Evolutionary conservation across 2,888 invertebrate species (phyloP).

Genomic region (Bimastos eiseni): DNA sequence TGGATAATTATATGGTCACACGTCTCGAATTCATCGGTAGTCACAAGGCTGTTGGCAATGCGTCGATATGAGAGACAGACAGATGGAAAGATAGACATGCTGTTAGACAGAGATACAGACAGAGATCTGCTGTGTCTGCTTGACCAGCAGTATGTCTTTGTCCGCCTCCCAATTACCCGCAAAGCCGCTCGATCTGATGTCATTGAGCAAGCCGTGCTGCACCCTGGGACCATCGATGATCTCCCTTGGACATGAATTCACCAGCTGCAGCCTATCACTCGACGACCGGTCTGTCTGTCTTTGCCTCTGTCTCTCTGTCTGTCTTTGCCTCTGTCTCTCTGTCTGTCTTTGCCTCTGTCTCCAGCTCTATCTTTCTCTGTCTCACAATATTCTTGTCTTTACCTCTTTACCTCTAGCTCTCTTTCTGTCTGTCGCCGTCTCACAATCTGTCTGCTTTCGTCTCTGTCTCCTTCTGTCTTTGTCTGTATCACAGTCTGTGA

Average conservation of each 20-base stretch:
- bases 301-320: no score
- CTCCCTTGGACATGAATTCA: neutral
- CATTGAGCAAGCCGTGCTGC: neutral
- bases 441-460: no score
- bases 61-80: neutral
- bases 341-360: no score
- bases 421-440: no score
- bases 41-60: neutral
- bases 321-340: no score
- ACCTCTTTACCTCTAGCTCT: neutral
- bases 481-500: no score
- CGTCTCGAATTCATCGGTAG: neutral
- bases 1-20: neutral
- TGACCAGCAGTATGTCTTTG: neutral
- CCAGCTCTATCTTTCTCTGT: no score
- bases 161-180: neutral
- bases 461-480: no score
- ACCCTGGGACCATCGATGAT: neutral
- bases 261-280: neutral
- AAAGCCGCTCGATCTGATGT: neutral
- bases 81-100: neutral
- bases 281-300: neutral
- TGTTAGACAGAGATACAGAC: neutral
- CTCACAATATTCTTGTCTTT: no score
- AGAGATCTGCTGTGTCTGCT: neutral